A percentile compares a stretch with the other conserved stretches of the same genome.
phyloP scores from a whole-genome alignment of 2,113 vertebrate genomes.

The Sturnus vulgaris region DNA sequence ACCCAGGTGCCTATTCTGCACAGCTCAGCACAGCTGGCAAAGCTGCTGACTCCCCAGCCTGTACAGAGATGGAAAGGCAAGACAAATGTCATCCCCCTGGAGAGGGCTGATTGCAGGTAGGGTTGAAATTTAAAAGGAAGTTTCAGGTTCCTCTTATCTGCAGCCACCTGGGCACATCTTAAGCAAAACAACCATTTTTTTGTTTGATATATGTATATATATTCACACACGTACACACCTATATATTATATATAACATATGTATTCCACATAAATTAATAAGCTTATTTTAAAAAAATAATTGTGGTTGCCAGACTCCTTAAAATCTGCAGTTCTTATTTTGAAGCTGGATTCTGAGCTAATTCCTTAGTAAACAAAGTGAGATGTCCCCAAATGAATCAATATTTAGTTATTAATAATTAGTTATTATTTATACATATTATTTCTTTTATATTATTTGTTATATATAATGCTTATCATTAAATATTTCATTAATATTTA shows the following conservation, averaged over 20 bases:
- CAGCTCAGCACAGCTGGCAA: background rate
- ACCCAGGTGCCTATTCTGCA: background rate
- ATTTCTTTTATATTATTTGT: background rate
- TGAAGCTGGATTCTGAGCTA: background rate
- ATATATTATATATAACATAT: background rate
- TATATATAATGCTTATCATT: background rate
- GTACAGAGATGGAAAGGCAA: background rate
- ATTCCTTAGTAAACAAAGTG: background rate
- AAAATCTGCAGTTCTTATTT: background rate
- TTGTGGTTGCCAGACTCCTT: background rate
- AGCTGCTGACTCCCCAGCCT: background rate
- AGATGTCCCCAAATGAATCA: background rate
- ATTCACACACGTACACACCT: fast-evolving
- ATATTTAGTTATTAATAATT: background rate
- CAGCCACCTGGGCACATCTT: background rate
- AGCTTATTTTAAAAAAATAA: background rate
- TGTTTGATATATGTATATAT: fast-evolving
- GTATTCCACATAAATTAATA: background rate
- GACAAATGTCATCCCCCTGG: background rate
- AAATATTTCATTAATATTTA: background rate
- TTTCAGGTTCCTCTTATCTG: background rate
- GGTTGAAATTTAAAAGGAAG: background rate
- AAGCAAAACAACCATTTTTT: background rate
- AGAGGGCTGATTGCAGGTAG: background rate
- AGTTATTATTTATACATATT: background rate